phyloP scores from a whole-genome alignment of 2,797 vertebrate species.

The Intellagama lesueurii region DNA sequence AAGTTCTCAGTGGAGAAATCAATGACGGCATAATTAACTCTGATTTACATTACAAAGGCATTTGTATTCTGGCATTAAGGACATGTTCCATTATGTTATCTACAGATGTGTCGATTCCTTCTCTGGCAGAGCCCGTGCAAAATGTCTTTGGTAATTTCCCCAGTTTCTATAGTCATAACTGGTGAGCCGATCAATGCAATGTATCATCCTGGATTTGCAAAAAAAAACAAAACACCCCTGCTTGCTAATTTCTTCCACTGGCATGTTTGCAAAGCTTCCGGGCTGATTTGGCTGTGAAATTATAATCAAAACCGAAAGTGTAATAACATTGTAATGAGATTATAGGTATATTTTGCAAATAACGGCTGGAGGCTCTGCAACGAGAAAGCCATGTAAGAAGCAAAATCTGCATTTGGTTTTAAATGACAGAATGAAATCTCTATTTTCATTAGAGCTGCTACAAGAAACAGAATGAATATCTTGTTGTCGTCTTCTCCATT shows the following conservation, averaged over 20 bases:
- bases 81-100: conserved; percentile 48
- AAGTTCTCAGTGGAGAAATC: conserved; percentile 43
- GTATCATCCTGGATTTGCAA: conserved; percentile 29
- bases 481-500: background rate
- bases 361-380: conserved; percentile 19
- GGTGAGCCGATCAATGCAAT: conserved; percentile 14
- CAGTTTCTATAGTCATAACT: conserved; percentile 32
- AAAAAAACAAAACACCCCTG: background rate
- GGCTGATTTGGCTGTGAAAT: conserved; percentile 24
- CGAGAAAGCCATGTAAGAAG: background rate
- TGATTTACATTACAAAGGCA: conserved; percentile 36
- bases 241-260: conserved; percentile 35
- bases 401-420: conserved; percentile 29
- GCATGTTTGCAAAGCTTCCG: conserved; percentile 23
- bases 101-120: conserved; percentile 44
- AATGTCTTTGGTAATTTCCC: conserved; percentile 27
- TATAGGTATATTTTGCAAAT: conserved; percentile 35
- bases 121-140: conserved; percentile 10
- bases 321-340: conserved; percentile 40
- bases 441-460: conserved; percentile 31
- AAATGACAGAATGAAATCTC: conserved; percentile 28
- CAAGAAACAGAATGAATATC: background rate
- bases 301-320: conserved; percentile 41
- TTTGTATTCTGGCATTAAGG: conserved; percentile 37
- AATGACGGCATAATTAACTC: conserved; percentile 42